A percentile compares a stretch with the other conserved stretches of the same genome.
phyloP scores from a whole-genome alignment of 2,113 vertebrate genomes.

The Apodemus sylvaticus region DNA sequence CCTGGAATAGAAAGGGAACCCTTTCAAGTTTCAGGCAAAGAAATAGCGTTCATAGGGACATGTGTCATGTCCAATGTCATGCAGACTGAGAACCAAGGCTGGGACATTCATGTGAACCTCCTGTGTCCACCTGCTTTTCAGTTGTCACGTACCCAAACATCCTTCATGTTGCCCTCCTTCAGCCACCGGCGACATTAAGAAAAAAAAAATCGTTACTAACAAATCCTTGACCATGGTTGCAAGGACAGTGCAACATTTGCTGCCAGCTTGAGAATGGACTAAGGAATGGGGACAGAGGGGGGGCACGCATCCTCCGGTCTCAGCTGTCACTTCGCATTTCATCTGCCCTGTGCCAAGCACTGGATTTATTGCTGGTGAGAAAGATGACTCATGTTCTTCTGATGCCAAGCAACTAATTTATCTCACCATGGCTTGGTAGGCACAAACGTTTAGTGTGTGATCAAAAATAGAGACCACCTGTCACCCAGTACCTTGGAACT shows the following conservation, averaged over 20 bases:
- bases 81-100: neutral
- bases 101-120: neutral
- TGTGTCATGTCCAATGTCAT: neutral
- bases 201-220: neutral
- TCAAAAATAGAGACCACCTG: slow-evolving; percentile 60
- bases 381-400: slow-evolving; percentile 67
- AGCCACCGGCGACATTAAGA: neutral
- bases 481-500: neutral
- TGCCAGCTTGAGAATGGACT: neutral
- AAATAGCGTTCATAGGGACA: neutral
- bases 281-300: slow-evolving; percentile 22
- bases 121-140: neutral
- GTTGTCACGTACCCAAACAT: neutral
- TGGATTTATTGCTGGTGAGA: slow-evolving; percentile 68
- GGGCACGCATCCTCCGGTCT: slow-evolving; percentile 43
- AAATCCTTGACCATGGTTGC: neutral
- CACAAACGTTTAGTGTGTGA: slow-evolving; percentile 43
- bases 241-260: slow-evolving; percentile 27
- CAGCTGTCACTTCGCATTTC: slow-evolving; percentile 64
- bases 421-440: slow-evolving; percentile 45
- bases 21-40: neutral
- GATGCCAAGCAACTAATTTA: slow-evolving; percentile 56
- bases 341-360: slow-evolving; percentile 36
- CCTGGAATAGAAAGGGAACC: neutral
- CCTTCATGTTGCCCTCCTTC: neutral